Conservation (phyloP, 2,888 invertebrate genomes). For the Cantharis rustica region DNA sequence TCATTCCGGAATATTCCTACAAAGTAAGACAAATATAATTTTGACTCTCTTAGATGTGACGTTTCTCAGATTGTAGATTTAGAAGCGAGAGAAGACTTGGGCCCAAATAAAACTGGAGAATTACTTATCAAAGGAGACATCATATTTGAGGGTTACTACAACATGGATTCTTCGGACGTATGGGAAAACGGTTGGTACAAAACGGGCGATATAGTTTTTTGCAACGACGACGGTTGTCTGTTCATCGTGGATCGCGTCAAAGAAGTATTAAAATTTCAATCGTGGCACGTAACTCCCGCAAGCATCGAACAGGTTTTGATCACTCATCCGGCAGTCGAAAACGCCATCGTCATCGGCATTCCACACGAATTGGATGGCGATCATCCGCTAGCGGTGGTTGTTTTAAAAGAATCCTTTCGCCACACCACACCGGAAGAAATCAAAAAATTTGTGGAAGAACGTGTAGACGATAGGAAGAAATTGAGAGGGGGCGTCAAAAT, state of each 20-base stretch:
- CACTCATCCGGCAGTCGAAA: constrained; percentile 45
- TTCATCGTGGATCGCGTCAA: constrained; percentile 60
- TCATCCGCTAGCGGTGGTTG: constrained; percentile 45
- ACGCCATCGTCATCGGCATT: constrained; percentile 44
- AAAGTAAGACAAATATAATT: no score
- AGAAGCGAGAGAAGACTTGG: constrained; percentile 54
- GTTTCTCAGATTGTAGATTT: constrained; percentile 54
- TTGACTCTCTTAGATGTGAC: neutral
- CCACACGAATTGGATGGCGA: constrained; percentile 49
- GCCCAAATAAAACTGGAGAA: constrained; percentile 59
- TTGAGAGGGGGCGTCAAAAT: neutral
- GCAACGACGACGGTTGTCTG: constrained; percentile 57
- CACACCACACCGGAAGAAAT: neutral
- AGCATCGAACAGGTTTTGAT: constrained; percentile 43
- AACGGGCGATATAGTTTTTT: constrained; percentile 60
- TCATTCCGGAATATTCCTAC: neutral
- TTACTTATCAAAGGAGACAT: constrained; percentile 56
- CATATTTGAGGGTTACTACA: constrained; percentile 56
- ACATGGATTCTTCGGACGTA: constrained; percentile 53
- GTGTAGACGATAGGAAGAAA: neutral
- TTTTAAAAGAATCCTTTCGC: constrained; percentile 28
- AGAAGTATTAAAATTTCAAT: constrained; percentile 59
- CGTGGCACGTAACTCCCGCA: constrained; percentile 56
- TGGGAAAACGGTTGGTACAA: constrained; percentile 58
- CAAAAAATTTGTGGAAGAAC: neutral